Base-by-base conservation (phyloP, 2,888 invertebrate species). In the Taenaris catops region DNA sequence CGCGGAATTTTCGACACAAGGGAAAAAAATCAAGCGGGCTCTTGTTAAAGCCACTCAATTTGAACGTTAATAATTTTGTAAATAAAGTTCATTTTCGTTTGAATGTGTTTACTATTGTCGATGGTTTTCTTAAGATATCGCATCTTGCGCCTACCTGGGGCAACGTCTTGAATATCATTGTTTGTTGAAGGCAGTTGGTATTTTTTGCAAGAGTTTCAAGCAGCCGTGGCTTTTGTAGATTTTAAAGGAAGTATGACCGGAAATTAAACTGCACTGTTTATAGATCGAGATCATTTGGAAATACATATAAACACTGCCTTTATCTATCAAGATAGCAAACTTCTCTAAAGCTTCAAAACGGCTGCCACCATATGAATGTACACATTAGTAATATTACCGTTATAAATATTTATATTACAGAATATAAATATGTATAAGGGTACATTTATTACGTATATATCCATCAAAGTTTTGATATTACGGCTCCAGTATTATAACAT, bases 81-180 rank as follows among this genome's bases (percentile, higher is more conserved):
- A 3, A 34, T 45, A 57, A 41, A 46, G 44, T 35, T 38, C 18
- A 43, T 32, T 41, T 38, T 52, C n/a, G 36, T 14, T 18, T 38
- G 29, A 26, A 8, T 7, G 8, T 6, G 14, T 10, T 18, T 7
- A 4, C 44, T 41, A 53, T 65, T 60, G 61, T 63, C 46, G 41
- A 12, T 35, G 8, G 39, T 48, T 68, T 74, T 74, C 80, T 79
- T 75, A 79, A 78, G 79, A 70, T 66, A 65, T 69, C 61, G 63
- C 78, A 80, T 83, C 80, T 83, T 81, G 70, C 69, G 52, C 57
- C 58, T 80, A 84, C 84, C 84, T 83, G 83, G 54, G 54, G 55
- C 42, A 51, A 32, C 49, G 55, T 58, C 55, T 58, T 58, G 47
- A 40, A 44, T 49, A 46, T 46, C 54, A 60, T 76, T 76, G 71